phyloP scores from a whole-genome alignment of 1,140 invertebrate species.

The Aporrectodea caliginosa region DNA sequence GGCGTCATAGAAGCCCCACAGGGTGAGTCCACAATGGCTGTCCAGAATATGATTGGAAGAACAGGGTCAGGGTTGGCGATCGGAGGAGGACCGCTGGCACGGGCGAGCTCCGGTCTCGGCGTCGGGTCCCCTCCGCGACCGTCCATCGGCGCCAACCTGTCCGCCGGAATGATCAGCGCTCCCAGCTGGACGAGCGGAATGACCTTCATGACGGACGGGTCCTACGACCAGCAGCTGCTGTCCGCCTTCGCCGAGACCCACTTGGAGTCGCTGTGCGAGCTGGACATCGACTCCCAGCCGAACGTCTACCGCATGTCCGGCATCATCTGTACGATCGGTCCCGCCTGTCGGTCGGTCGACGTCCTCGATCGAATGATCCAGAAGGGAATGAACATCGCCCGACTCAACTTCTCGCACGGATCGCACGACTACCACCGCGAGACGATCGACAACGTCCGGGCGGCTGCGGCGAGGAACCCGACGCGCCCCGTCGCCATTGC shows the following conservation, averaged over 20 bases:
- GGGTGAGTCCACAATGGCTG: too few species aligned
- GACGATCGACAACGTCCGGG: conserved; percentile 81
- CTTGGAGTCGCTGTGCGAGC: conserved; percentile 84
- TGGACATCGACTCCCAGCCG: conserved; percentile 79
- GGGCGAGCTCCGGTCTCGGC: too few species aligned
- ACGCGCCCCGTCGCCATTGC: conserved; percentile 88
- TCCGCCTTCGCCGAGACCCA: conserved; percentile 60
- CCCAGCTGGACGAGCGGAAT: conserved; percentile 28
- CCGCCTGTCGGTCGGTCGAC: too few species aligned
- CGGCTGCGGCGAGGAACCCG: conserved; percentile 75
- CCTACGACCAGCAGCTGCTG: conserved; percentile 45
- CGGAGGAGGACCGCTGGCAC: too few species aligned
- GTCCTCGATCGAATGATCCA: conserved; percentile 93
- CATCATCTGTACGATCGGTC: too few species aligned
- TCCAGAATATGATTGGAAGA: too few species aligned
- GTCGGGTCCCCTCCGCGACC: too few species aligned
- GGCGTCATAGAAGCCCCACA: too few species aligned
- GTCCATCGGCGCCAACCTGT: background rate
- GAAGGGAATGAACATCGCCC: conserved; percentile 95
- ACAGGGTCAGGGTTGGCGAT: too few species aligned
- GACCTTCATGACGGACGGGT: conserved; percentile 31
- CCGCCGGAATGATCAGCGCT: background rate
- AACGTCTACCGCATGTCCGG: conserved; percentile 35
- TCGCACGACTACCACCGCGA: conserved; percentile 90
- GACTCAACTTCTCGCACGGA: conserved; percentile 97